Conservation (phyloP, 2,888 invertebrate genomes). For the Drosophila neotestacea region DNA sequence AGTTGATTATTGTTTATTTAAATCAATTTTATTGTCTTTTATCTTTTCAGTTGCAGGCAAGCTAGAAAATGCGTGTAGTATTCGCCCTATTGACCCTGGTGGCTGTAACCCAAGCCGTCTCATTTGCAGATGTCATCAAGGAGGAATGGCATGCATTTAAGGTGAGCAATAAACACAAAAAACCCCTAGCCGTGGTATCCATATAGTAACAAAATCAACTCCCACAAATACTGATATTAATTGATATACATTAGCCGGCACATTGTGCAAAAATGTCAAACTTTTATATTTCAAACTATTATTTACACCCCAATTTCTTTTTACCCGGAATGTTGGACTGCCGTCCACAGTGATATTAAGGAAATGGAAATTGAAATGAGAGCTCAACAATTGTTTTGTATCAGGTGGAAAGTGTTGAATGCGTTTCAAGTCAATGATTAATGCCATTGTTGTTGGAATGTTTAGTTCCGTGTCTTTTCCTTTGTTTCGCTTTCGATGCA, state of each 20-base stretch:
- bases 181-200: too few relatives aligned
- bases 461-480: conserved; percentile 22
- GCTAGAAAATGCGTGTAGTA: conserved; percentile 71
- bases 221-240: too few relatives aligned
- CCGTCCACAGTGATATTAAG: background rate
- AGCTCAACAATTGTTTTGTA: conserved; percentile 25
- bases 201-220: too few relatives aligned
- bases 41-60: conserved; percentile 33
- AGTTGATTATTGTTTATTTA: conserved; percentile 5
- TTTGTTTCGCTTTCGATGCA: conserved; percentile 27
- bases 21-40: background rate
- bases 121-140: conserved; percentile 89
- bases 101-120: conserved; percentile 88
- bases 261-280: too few relatives aligned
- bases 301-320: too few relatives aligned
- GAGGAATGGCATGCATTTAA: conserved; percentile 93
- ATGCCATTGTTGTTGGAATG: conserved; percentile 30
- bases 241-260: too few relatives aligned
- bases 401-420: conserved; percentile 23
- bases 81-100: conserved; percentile 79
- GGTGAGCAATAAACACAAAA: conserved; percentile 85
- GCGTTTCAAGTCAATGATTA: conserved; percentile 28
- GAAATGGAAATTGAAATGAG: conserved; percentile 3
- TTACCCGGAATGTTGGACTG: too few relatives aligned
- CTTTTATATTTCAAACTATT: too few relatives aligned